phyloP scores from a whole-genome alignment of 2,797 vertebrate genomes.

The Sebastes hubbsi region DNA sequence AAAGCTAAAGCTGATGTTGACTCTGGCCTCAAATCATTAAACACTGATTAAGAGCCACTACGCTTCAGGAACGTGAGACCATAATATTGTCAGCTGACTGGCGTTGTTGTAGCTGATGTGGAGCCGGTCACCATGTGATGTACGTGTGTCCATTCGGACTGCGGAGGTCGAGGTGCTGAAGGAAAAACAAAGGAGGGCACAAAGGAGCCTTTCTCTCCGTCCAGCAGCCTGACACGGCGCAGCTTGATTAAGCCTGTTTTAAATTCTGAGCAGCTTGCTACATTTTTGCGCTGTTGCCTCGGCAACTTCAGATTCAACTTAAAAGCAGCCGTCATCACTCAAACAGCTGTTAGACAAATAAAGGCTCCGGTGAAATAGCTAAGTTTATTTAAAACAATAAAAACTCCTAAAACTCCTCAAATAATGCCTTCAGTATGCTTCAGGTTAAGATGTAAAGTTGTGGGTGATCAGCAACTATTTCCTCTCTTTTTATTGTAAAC shows the following conservation, averaged over 20 bases:
- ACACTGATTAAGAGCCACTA: constrained; percentile 45
- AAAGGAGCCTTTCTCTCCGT: constrained; percentile 50
- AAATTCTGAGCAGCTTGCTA: constrained; percentile 2
- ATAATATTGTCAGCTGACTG: constrained; percentile 40
- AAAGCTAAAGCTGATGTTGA: constrained; percentile 51
- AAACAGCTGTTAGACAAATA: constrained; percentile 31
- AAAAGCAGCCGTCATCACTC: constrained; percentile 25
- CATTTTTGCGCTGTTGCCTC: constrained; percentile 14
- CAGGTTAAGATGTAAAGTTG: not conserved
- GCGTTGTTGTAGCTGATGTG: not conserved
- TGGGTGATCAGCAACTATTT: not conserved
- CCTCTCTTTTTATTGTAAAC: not conserved
- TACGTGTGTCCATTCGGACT: constrained; percentile 10
- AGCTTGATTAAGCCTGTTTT: constrained; percentile 44
- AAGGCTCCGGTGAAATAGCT: not conserved
- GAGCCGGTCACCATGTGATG: constrained; percentile 17
- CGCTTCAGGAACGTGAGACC: constrained; percentile 2
- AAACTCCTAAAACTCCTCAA: not conserved
- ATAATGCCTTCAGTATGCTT: not conserved
- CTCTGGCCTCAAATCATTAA: constrained; percentile 53
- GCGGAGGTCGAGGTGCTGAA: constrained; percentile 30
- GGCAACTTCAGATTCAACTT: constrained; percentile 19
- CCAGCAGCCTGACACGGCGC: constrained; percentile 8
- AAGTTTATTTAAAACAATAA: not conserved
- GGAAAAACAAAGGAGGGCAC: constrained; percentile 39